Conservation (phyloP, 2,888 invertebrate species). For the Herminia tarsipennalis region DNA sequence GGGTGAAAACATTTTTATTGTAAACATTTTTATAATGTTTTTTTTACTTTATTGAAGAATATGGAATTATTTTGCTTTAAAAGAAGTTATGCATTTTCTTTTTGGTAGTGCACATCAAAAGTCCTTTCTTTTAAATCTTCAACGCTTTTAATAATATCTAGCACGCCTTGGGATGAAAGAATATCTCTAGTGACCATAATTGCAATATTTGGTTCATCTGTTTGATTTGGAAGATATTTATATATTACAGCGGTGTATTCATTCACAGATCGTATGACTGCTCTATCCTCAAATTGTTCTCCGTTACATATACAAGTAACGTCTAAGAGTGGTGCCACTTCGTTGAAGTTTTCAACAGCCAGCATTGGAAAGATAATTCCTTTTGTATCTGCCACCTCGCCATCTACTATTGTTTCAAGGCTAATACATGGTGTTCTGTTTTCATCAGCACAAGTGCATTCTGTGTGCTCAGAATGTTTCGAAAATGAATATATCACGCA, state of each 20-base stretch:
- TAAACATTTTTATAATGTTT: too few relatives aligned
- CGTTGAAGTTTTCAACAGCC: neutral
- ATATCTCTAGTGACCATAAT: neutral
- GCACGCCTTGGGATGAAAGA: too few relatives aligned
- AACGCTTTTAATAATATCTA: too few relatives aligned
- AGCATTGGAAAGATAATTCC: neutral
- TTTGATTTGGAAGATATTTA: too few relatives aligned
- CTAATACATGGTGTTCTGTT: neutral
- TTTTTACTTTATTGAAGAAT: too few relatives aligned
- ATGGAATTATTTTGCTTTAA: too few relatives aligned
- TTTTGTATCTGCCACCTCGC: neutral
- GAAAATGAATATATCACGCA: neutral
- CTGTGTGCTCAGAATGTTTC: neutral
- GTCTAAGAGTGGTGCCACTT: neutral
- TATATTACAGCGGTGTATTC: conserved; percentile 1
- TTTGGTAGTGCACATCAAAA: too few relatives aligned
- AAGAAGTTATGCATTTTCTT: too few relatives aligned
- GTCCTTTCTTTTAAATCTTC: too few relatives aligned
- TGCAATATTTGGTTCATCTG: neutral
- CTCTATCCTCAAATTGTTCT: neutral
- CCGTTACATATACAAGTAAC: conserved; percentile 3
- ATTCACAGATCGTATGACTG: neutral
- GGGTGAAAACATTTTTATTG: too few relatives aligned
- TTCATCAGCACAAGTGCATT: conserved; percentile 9
- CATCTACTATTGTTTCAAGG: too few relatives aligned